These are phyloP conservation scores for Alfaro cultratus DNA, from an alignment of 2,797 vertebrate species.

Conservation along the genomic window DNA sequence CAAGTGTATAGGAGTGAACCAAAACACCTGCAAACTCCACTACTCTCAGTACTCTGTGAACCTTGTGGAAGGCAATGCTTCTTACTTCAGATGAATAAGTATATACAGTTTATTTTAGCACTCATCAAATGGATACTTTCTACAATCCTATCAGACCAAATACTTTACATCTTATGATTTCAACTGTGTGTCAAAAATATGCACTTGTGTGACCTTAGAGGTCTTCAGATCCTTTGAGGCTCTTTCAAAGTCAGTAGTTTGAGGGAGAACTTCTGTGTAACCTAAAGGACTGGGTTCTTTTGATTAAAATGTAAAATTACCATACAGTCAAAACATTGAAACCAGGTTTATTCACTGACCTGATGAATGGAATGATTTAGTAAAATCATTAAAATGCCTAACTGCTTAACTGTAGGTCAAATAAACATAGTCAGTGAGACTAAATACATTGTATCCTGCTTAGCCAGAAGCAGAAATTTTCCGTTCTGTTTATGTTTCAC, in stretches of 20 bases:
- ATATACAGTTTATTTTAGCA: not conserved
- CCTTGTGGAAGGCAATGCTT: not conserved
- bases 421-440: not conserved
- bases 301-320: not conserved
- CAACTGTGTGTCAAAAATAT: not conserved
- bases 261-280: not conserved
- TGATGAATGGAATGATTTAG: not conserved
- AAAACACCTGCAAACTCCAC: not conserved
- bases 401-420: not conserved
- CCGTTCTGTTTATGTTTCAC: conserved; percentile 4
- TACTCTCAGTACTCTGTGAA: not conserved
- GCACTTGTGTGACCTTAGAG: not conserved
- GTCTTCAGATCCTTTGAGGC: not conserved
- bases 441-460: conserved; percentile 16
- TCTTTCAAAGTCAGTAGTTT: not conserved
- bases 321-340: not conserved
- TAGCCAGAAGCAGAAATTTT: not conserved
- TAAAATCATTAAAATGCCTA: not conserved
- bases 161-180: not conserved
- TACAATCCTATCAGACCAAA: not conserved
- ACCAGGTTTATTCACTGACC: not conserved
- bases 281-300: not conserved
- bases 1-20: not conserved
- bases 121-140: not conserved
- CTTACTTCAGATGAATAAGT: too few relatives aligned